Conservation (phyloP, 2,113 vertebrate genomes). For the Sciurus niger region DNA sequence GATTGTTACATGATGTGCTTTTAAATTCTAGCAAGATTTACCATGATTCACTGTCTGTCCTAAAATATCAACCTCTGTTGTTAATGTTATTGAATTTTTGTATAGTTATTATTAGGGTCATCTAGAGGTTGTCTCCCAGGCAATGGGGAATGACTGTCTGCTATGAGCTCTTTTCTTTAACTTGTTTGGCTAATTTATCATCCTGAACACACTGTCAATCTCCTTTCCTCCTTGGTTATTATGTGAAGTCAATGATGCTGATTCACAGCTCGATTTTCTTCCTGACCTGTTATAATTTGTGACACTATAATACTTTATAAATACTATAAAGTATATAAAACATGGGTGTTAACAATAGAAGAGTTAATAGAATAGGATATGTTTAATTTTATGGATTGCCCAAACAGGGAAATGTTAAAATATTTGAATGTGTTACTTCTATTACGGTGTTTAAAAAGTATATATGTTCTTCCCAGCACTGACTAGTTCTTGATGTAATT, state of each 20-base stretch:
- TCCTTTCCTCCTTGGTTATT: background rate
- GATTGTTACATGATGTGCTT: background rate
- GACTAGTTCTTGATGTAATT: background rate
- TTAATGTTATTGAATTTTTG: conserved; percentile 7
- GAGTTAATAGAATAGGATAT: background rate
- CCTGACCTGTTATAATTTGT: background rate
- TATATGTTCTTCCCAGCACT: background rate
- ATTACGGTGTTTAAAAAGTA: background rate
- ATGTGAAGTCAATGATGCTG: background rate
- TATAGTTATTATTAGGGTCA: background rate
- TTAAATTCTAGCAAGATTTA: conserved; percentile 26
- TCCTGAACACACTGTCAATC: background rate
- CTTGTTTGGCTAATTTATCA: background rate
- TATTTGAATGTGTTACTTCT: background rate
- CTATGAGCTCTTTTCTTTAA: background rate
- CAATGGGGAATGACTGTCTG: background rate
- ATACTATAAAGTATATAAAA: conserved; percentile 18
- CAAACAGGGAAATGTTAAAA: background rate
- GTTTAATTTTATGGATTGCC: background rate
- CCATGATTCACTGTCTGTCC: background rate
- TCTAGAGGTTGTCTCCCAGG: background rate
- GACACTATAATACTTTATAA: background rate
- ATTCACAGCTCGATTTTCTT: background rate
- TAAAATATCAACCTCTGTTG: background rate
- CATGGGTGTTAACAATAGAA: background rate